Conservation (phyloP, 2,797 vertebrate species). For the Lagothrix lagotricha region DNA sequence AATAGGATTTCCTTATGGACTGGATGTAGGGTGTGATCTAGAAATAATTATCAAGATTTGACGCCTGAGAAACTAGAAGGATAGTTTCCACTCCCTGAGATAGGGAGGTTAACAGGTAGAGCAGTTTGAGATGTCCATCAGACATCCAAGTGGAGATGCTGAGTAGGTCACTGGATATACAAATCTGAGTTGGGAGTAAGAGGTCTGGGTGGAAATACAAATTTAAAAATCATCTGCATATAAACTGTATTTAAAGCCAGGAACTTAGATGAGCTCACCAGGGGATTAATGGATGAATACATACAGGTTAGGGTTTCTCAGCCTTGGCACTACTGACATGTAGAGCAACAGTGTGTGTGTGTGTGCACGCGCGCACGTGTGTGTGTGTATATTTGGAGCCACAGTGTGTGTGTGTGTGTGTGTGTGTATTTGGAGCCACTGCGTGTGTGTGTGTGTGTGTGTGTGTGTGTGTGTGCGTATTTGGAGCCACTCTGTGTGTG, state of each 20-base stretch:
- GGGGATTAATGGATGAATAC: background rate
- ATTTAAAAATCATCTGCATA: slow-evolving; percentile 16
- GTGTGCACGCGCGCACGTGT: too few species aligned
- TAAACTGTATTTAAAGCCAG: slow-evolving; percentile 5
- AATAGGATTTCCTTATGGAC: background rate
- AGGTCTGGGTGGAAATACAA: background rate
- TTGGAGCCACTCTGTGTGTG: too few species aligned
- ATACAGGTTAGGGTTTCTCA: slow-evolving; percentile 13
- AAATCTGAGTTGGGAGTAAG: background rate
- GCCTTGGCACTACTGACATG: background rate
- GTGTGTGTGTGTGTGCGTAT: background rate
- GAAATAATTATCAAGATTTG: slow-evolving; percentile 5
- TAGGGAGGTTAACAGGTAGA: background rate
- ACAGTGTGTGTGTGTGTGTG: too few species aligned
- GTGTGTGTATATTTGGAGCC: background rate
- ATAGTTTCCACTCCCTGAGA: background rate
- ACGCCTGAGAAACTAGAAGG: background rate
- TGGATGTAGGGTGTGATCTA: background rate
- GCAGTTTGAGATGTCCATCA: background rate
- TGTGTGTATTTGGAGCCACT: too few species aligned
- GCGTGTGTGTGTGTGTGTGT: too few species aligned
- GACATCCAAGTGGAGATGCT: background rate
- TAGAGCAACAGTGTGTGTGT: background rate
- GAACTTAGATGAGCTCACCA: background rate
- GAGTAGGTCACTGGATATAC: background rate